Percentiles rank a stretch among this genome's conserved stretches.
Conservation (phyloP, 2,797 vertebrate species). For the Fratercula arctica region DNA sequence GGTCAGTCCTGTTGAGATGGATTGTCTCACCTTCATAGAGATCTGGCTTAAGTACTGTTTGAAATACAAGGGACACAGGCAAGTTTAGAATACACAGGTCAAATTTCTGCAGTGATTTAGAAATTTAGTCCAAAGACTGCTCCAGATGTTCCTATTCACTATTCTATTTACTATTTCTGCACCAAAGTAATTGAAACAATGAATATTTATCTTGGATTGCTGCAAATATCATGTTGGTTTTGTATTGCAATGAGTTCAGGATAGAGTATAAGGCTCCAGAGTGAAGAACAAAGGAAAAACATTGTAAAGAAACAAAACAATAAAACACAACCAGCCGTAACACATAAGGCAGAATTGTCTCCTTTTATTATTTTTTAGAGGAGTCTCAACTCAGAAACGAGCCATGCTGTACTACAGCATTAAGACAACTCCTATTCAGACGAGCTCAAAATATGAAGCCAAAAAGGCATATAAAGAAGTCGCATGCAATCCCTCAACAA, state of each 20-base stretch:
- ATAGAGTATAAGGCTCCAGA: neutral
- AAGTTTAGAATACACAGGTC: slow-evolving; percentile 6
- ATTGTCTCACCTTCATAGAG: slow-evolving; percentile 23
- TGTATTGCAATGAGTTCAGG: neutral
- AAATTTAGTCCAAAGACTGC: neutral
- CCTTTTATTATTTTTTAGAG: neutral
- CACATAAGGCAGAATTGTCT: neutral
- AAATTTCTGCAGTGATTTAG: slow-evolving; percentile 6
- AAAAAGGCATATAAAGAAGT: neutral
- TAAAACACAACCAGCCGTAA: neutral
- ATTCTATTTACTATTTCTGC: slow-evolving; percentile 15
- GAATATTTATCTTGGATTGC: neutral
- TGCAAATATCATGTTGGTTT: neutral
- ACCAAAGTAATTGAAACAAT: neutral
- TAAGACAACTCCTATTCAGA: neutral
- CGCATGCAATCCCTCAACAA: neutral
- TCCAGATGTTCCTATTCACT: slow-evolving; percentile 35
- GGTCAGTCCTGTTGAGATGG: neutral
- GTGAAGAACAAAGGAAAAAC: slow-evolving; percentile 6
- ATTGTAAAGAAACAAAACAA: neutral
- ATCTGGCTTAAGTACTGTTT: neutral
- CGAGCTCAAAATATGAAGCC: neutral
- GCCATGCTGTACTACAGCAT: neutral
- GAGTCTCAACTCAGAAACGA: neutral
- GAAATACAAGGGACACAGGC: neutral